Base-by-base conservation (phyloP, 2,797 vertebrate species). In the Rhabdophis nuchalis region DNA sequence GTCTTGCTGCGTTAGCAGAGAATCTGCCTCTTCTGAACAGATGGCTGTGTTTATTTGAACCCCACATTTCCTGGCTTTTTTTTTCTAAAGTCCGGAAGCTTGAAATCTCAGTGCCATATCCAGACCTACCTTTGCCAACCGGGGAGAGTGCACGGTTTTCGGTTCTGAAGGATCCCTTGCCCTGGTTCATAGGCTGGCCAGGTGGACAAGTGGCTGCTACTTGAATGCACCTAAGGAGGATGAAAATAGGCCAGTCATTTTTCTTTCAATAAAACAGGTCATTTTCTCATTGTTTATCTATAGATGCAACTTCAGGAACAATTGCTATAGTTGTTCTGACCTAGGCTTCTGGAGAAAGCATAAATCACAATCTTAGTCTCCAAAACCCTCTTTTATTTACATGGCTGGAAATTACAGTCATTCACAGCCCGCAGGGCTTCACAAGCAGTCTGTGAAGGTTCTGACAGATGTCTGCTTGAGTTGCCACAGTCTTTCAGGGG, bases 101-200 rank as follows among this genome's bases (percentile, higher is more conserved):
- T 46, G 6, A 53, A 1, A 57, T 58, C 11, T 52, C 41, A 10
- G 25, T 3, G 20, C 0, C 6, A 6, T 0, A 3, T 95, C 96
- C 95, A 98, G 96, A 95, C 90, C 72, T 95, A 29, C 91, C 46
- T 87, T 23, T 92, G 95, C 85, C 53, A 64, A 89, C 89, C 89
- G 36, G 94, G 93, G 64, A 93, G 12, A 3, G 93, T 89, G 91
- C 96, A 97, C n/a, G 96, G 94, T 92, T 96, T 97, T 89, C 91
- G 94, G 36, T 95, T 96, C 86, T 92, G 93, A 27, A 95, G 95
- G 58, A 97, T 88, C 1, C 87, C 96, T 94, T 97, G 97, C 61
- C 95, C 93, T 1, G 94, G 95, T 91, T 95, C 91, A 82, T 97
- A 96, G 10, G 96, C 96, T 23, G 98, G 97, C 97, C 97, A 97